A percentile compares a stretch with the other conserved stretches of the same genome.
Evolutionary conservation across 2,797 vertebrate genomes (phyloP).

Genomic region (Liparis tanakae): DNA sequence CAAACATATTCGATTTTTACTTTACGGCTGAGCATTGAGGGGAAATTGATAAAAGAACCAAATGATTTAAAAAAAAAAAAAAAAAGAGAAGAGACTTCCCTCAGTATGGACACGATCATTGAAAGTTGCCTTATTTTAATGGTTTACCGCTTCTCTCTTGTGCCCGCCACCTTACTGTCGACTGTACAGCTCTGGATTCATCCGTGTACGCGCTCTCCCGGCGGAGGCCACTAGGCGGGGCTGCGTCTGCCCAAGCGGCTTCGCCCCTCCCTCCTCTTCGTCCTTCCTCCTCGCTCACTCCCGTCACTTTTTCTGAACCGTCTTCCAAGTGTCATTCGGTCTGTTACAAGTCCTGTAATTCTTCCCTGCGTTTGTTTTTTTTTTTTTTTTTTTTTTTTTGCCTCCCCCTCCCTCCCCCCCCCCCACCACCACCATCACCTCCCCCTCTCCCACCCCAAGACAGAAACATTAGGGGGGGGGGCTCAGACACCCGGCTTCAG

Average conservation of each 20-base stretch:
- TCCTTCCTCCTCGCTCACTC: neutral
- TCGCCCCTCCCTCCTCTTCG: neutral
- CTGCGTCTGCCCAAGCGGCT: constrained; percentile 45
- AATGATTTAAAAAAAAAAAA: constrained; percentile 50
- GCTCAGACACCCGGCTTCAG: constrained; percentile 14
- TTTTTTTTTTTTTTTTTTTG: constrained; percentile 24
- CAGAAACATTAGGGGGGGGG: constrained; percentile 17
- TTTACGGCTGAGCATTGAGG: constrained; percentile 53
- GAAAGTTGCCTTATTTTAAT: constrained; percentile 86
- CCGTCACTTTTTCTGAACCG: constrained; percentile 45
- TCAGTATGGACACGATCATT: constrained; percentile 69
- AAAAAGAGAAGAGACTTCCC: constrained; percentile 43
- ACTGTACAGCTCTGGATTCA: constrained; percentile 74
- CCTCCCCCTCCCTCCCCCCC: too few species aligned
- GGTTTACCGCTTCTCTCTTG: constrained; percentile 75
- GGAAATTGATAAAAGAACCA: constrained; percentile 45
- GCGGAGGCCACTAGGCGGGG: constrained; percentile 52
- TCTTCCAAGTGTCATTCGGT: constrained; percentile 79
- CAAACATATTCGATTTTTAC: constrained; percentile 59
- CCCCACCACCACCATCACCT: neutral
- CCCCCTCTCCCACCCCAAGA: neutral
- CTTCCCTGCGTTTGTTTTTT: constrained; percentile 46
- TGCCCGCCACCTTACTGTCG: constrained; percentile 69
- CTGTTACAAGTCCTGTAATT: constrained; percentile 73
- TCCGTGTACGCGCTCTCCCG: constrained; percentile 47